Percentiles rank a stretch among this genome's conserved stretches.
Evolutionary conservation across 2,113 vertebrate genomes (phyloP).

Genomic region (Epinephelus lanceolatus): DNA sequence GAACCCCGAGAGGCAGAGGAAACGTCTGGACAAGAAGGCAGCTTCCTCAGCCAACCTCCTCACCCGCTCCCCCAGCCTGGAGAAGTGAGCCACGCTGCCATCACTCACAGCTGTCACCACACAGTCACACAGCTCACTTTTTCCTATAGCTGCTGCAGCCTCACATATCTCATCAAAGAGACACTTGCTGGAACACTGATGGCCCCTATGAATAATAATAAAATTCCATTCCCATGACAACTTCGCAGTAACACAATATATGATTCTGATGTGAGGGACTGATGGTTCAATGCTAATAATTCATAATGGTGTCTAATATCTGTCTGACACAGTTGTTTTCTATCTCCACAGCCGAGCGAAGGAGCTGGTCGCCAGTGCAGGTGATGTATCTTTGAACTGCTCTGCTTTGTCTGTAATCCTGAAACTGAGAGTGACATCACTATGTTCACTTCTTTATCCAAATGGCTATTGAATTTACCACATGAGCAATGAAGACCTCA

Average conservation of each 20-base stretch:
- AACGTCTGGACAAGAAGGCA: conserved; percentile 89
- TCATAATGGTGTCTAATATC: not conserved
- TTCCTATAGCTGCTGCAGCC: conserved; percentile 37
- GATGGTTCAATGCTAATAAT: not conserved
- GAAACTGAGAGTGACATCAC: not conserved
- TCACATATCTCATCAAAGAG: conserved; percentile 42
- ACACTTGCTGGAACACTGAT: conserved; percentile 34
- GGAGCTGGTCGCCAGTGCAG: conserved; percentile 80
- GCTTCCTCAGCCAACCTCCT: conserved; percentile 89
- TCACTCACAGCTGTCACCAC: conserved; percentile 49
- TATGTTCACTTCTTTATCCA: not conserved
- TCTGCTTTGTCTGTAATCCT: not conserved
- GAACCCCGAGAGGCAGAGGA: conserved; percentile 81
- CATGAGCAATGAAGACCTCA: not conserved
- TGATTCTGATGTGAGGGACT: not conserved
- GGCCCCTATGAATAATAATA: conserved; percentile 26
- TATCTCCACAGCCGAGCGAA: conserved; percentile 80
- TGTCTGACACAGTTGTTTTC: conserved; percentile 42
- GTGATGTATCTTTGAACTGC: conserved; percentile 66
- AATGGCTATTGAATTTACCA: not conserved
- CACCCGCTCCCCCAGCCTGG: conserved; percentile 86
- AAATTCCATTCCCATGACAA: conserved; percentile 52
- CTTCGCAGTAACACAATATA: not conserved
- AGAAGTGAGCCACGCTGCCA: conserved; percentile 82
- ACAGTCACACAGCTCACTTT: conserved; percentile 39